Evolutionary conservation across 2,113 vertebrate genomes (phyloP), one percentile per base, ranked within the genome.

Genomic region (Ornithorhynchus anatinus): DNA sequence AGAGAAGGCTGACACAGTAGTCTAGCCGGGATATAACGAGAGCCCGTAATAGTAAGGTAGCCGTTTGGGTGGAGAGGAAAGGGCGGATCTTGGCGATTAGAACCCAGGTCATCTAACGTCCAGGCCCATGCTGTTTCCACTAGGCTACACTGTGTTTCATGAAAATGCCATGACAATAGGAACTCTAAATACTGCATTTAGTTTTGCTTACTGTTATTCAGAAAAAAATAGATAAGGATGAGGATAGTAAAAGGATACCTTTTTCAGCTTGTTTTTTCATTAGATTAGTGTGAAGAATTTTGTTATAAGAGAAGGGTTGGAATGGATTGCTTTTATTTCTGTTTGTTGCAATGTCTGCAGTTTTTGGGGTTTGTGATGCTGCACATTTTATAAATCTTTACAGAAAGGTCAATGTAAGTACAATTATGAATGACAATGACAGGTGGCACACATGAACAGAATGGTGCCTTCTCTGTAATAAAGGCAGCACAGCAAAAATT

Each of bases 141-240:
- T n/a, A n/a, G n/a, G n/a, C n/a, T n/a, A n/a, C n/a, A n/a, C n/a
- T n/a, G n/a, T n/a, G n/a, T n/a, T n/a, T n/a, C n/a, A n/a, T 74
- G 45, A 45, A 47, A 60, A 63, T 11, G 72, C 42, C 22, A 35
- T 69, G 27, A 56, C 72, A 70, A 27, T 59, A 84, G 78, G 22
- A 81, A 87, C 85, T 83, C 84, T 77, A 80, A 75, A 75, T 20
- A 36, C 43, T 80, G 78, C 67, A 59, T 84, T 81, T 68, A 60
- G 43, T 38, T 79, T 72, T 79, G 31, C 44, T 79, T 44, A 67
- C 57, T 64, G n/a, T 75, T 42, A 75, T 50, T 80, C 85, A 60
- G 58, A 79, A 80, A 64, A 65, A 45, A 12, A 3, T 33, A 20
- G 5, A 23, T 64, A 35, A 56, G 11, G n/a, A 40, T 4, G 23